A percentile compares a stretch with the other conserved stretches of the same genome.
Conservation (phyloP, 2,113 vertebrate species). For the Mola mola region DNA sequence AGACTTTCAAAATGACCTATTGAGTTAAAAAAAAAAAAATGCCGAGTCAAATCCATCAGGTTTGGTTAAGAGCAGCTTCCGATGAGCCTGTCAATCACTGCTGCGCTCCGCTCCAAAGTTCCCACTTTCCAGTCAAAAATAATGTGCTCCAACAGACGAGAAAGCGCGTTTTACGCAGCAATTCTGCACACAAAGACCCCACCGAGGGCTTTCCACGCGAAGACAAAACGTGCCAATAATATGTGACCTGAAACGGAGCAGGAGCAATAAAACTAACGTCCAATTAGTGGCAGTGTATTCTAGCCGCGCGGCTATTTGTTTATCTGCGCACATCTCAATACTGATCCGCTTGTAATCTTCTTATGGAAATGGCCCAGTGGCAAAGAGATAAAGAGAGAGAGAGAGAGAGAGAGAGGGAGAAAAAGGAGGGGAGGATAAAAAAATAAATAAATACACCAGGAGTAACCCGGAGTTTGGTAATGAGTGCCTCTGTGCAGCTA, state of each 20-base stretch:
- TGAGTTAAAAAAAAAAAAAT: too few relatives aligned
- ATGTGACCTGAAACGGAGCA: constrained; percentile 63
- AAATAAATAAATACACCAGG: constrained; percentile 25
- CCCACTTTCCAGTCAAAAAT: too few relatives aligned
- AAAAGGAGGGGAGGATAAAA: constrained; percentile 7
- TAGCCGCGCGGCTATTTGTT: constrained; percentile 76
- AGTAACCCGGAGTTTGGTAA: constrained; percentile 78
- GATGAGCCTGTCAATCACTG: too few relatives aligned
- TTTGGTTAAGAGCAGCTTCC: too few relatives aligned
- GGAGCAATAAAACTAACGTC: constrained; percentile 75
- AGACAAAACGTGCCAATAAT: too few relatives aligned
- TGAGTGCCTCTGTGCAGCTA: constrained; percentile 81
- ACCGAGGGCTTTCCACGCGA: too few relatives aligned
- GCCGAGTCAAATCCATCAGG: too few relatives aligned
- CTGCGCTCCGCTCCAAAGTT: too few relatives aligned
- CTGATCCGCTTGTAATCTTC: constrained; percentile 88
- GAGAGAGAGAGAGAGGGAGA: constrained; percentile 47
- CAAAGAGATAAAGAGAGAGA: constrained; percentile 55
- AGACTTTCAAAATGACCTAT: too few relatives aligned
- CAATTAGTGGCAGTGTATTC: constrained; percentile 85
- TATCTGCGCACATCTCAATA: constrained; percentile 79
- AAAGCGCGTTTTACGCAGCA: too few relatives aligned
- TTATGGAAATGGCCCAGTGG: constrained; percentile 80
- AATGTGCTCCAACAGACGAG: too few relatives aligned
- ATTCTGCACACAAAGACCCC: too few relatives aligned